Evolutionary conservation across 2,888 invertebrate species (phyloP).

Genomic region (Acanthoscelides obtectus): DNA sequence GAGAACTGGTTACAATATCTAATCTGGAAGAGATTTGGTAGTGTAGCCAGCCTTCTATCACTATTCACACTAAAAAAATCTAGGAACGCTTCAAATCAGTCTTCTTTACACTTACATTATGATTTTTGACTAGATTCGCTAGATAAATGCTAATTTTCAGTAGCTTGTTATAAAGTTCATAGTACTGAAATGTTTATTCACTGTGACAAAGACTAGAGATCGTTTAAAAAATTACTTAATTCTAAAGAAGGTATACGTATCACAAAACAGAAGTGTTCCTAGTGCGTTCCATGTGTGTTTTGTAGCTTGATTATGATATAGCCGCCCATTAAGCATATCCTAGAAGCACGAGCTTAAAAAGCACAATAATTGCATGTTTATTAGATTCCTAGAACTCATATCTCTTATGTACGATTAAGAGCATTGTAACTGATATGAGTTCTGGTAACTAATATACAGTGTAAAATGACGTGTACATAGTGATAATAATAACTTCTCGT

Average conservation of each 20-base stretch:
- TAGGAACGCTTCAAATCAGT: not conserved
- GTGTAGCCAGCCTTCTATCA: too few relatives aligned
- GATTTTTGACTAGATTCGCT: not conserved
- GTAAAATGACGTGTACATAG: not conserved
- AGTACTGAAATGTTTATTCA: not conserved
- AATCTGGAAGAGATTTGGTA: too few relatives aligned
- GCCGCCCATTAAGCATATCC: not conserved
- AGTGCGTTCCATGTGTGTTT: not conserved
- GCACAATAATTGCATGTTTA: not conserved
- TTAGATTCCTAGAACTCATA: not conserved
- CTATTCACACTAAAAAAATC: not conserved
- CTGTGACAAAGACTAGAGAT: not conserved
- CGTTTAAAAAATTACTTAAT: not conserved
- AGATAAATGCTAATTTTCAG: not conserved
- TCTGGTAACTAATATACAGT: not conserved
- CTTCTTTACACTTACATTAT: not conserved
- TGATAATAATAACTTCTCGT: not conserved
- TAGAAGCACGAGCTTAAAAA: not conserved
- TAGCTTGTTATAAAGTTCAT: not conserved
- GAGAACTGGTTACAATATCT: not conserved
- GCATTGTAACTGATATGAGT: not conserved
- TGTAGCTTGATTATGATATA: not conserved
- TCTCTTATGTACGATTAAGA: not conserved
- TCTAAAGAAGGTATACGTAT: not conserved
- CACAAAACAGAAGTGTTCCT: not conserved